Percentiles rank a stretch among this genome's conserved stretches.
Conservation (phyloP, 2,113 vertebrate species). For the human region GRCh38 chr12:93915501-93916000, state of each 20-base stretch:
- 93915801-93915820: background rate
- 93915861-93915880: background rate
- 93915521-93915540: background rate
- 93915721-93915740: background rate
- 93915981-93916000: background rate
- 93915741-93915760: background rate
- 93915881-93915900: background rate
- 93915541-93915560: background rate
- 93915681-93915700: background rate
- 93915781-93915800: background rate
- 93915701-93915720: background rate
- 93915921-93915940: background rate
- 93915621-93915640: background rate
- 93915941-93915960: background rate
- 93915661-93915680: background rate
- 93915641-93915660: too few relatives aligned
- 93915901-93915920: background rate
- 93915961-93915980: background rate
- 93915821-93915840: background rate
- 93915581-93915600: background rate
- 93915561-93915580: background rate
- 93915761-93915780: background rate
- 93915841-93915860: background rate
- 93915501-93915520: background rate
- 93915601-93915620: background rate